A percentile compares a stretch with the other conserved stretches of the same genome.
phyloP scores from a whole-genome alignment of 2,888 invertebrate genomes.

The Archips xylosteana region DNA sequence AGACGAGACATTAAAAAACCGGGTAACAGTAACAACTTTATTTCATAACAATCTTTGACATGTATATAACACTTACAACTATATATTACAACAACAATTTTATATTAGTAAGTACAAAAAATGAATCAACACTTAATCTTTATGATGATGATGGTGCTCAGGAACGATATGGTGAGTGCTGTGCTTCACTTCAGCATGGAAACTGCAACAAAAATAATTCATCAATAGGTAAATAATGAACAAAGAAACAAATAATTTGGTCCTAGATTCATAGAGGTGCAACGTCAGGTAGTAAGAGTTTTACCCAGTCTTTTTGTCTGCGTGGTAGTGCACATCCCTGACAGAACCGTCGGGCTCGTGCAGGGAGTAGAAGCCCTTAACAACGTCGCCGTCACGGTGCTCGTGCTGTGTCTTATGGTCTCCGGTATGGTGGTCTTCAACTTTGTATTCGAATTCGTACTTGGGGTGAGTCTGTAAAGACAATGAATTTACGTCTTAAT shows the following conservation, averaged over 20 bases:
- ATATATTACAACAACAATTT: neutral
- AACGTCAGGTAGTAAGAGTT: slow-evolving; percentile 38
- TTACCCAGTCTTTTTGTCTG: slow-evolving; percentile 63
- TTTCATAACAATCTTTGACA: neutral
- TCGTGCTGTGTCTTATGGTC: slow-evolving; percentile 78
- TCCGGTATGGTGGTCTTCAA: slow-evolving; percentile 76
- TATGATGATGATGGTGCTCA: slow-evolving; percentile 42
- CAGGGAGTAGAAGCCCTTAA: slow-evolving; percentile 83
- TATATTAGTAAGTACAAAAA: neutral
- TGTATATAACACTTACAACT: neutral
- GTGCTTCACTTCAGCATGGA: slow-evolving; percentile 46
- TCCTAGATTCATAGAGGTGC: neutral
- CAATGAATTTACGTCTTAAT: neutral
- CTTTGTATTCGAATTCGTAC: slow-evolving; percentile 73
- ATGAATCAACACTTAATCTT: neutral
- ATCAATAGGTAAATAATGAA: neutral
- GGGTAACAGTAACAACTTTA: neutral
- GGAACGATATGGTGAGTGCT: slow-evolving; percentile 46
- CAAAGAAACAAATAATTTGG: neutral
- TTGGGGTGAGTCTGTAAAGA: slow-evolving; percentile 55
- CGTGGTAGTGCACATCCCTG: slow-evolving; percentile 61
- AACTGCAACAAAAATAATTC: slow-evolving; percentile 35
- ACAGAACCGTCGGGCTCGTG: slow-evolving; percentile 82
- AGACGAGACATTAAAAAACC: neutral
- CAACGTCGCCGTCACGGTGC: slow-evolving; percentile 82